Conservation (phyloP, 2,888 invertebrate genomes). For the Uropetala carovei region DNA sequence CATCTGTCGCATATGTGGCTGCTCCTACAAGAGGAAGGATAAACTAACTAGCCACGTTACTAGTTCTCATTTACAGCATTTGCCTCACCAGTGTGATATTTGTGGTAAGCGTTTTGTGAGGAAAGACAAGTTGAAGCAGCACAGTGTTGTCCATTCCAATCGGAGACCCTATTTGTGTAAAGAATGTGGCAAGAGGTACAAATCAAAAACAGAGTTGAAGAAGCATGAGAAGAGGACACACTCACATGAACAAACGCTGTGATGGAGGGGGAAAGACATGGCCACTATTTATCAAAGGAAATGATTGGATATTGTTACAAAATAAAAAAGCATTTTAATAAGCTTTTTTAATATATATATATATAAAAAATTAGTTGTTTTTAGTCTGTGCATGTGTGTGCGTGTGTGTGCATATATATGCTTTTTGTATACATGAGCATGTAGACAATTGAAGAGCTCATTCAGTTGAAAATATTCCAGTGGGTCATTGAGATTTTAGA, state of each 20-base stretch:
- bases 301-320: neutral
- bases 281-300: neutral
- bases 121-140: constrained; percentile 27
- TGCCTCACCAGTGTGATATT: constrained; percentile 15
- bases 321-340: neutral
- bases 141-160: constrained; percentile 5
- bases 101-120: neutral
- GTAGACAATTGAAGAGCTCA: neutral
- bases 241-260: neutral
- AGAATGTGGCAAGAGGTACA: neutral
- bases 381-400: neutral
- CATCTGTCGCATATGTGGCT: neutral
- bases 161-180: neutral
- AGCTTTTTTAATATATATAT: no score
- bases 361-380: no score
- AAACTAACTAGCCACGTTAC: neutral
- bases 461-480: neutral
- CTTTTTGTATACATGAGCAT: neutral
- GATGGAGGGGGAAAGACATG: neutral
- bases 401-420: neutral
- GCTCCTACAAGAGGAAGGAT: neutral
- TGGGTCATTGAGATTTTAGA: no score
- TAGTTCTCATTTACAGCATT: neutral
- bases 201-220: neutral
- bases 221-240: neutral